Conservation (phyloP, 2,113 vertebrate species). For the Benthochromis sp. region DNA sequence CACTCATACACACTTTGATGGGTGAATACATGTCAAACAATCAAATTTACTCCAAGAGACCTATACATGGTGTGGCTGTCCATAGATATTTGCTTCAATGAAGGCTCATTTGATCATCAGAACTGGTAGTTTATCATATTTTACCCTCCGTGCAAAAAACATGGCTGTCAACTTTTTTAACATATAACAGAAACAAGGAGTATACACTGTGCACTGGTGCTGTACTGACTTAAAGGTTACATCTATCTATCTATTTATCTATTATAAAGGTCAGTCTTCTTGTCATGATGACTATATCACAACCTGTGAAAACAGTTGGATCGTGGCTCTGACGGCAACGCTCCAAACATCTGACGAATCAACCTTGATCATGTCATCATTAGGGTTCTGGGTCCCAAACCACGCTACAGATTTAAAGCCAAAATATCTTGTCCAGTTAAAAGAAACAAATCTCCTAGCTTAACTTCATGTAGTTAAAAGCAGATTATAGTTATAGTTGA, state of each 20-base stretch:
- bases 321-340: not conserved
- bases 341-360: not conserved
- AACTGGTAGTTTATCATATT: slow-evolving; percentile 28
- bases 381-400: not conserved
- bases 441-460: not conserved
- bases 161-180: not conserved
- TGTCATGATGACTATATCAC: not conserved
- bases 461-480: not conserved
- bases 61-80: slow-evolving; percentile 16
- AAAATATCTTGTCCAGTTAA: not conserved
- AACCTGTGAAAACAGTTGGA: not conserved
- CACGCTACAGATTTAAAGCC: not conserved
- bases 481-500: not conserved
- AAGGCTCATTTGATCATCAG: slow-evolving; percentile 47
- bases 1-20: slow-evolving; percentile 57
- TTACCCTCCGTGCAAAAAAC: not conserved
- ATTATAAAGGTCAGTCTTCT: not conserved
- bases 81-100: slow-evolving; percentile 45
- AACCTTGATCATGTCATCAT: not conserved
- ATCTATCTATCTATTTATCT: not conserved
- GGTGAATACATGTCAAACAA: slow-evolving; percentile 59
- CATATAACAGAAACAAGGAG: not conserved
- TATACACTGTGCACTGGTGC: not conserved
- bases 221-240: not conserved
- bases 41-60: slow-evolving; percentile 51